Evolutionary conservation across 2,113 vertebrate species (phyloP).

Genomic region (Lepus timidus): DNA sequence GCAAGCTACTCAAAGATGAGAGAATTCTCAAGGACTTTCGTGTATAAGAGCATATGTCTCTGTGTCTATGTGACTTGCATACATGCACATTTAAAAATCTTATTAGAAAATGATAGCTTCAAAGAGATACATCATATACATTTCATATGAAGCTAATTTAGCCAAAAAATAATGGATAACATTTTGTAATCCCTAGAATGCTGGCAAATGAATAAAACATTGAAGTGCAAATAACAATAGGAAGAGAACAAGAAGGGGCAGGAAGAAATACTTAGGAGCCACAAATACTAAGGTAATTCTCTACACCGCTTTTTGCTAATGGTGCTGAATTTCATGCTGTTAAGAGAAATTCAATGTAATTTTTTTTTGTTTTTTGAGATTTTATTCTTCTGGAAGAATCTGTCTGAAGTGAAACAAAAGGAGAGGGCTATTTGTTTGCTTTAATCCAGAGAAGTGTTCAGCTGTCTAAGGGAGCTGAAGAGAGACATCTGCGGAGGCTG

Average conservation of each 20-base stretch:
- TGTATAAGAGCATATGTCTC: not conserved
- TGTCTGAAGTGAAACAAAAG: not conserved
- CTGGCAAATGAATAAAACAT: not conserved
- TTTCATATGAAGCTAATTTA: constrained; percentile 16
- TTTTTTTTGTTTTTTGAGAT: not conserved
- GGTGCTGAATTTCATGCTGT: not conserved
- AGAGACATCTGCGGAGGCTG: not conserved
- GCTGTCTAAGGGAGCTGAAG: not conserved
- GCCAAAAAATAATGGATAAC: constrained; percentile 21
- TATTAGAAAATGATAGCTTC: constrained; percentile 63
- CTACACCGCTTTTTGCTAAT: not conserved
- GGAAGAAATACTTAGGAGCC: not conserved
- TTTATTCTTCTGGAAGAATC: constrained; percentile 1
- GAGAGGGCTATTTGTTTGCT: not conserved
- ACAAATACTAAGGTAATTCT: not conserved
- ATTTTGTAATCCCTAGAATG: not conserved
- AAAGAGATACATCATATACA: not conserved
- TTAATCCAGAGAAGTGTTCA: not conserved
- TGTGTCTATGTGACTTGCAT: not conserved
- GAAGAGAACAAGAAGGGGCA: not conserved
- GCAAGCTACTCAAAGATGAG: constrained; percentile 47
- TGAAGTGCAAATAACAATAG: not conserved
- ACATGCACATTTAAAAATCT: not conserved
- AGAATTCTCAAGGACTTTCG: not conserved
- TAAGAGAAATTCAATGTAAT: not conserved